Base-by-base conservation (phyloP, 2,888 invertebrate genomes). In the Trachelus iudaicus region DNA sequence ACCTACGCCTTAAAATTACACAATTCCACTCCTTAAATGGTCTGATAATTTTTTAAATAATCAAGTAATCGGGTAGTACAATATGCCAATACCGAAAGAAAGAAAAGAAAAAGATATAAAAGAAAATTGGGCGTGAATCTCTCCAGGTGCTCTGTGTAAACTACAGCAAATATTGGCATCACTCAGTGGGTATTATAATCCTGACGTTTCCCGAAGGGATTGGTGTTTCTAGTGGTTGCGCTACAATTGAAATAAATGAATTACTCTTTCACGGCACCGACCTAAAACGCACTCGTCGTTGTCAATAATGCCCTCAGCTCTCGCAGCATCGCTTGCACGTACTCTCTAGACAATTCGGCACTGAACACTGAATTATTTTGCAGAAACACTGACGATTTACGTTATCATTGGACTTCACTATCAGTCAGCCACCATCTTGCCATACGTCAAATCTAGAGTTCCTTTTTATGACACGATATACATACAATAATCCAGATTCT, bases 351-450 rank as follows among this genome's bases (percentile, higher is more conserved):
- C 73, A 35, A 76, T 78, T 73, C 74, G 77, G 77, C 73, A 35
- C 73, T 40, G 69, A 73, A 79, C 73, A 35, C 73, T 40, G 68
- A 73, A 79, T 69, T 73, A 73, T 75, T 71, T 76, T 34, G 31
- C 77, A 78, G 73, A 76, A 81, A 79, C 82, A 84, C 78, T 83
- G 76, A 75, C 79, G 77, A 81, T 81, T 83, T 81, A 80, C 84
- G 82, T 84, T 86, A 85, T 86, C 85, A 80, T 79, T 74, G 79
- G 83, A 85, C 79, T 82, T 83, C 80, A 71, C 83, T 86, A 86
- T 86, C 85, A 82, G 81, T 86, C 81, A 81, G 85, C 85, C 85
- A 86, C 86, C 86, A 86, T 86, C 85, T 86, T 86, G 73, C 76
- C 80, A 82, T 85, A 85, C 84, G 86, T 85, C 85, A 86, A 84